These are phyloP conservation scores for Tapirus terrestris DNA, from an alignment of 2,113 vertebrate genomes.

Conservation along the genomic window DNA sequence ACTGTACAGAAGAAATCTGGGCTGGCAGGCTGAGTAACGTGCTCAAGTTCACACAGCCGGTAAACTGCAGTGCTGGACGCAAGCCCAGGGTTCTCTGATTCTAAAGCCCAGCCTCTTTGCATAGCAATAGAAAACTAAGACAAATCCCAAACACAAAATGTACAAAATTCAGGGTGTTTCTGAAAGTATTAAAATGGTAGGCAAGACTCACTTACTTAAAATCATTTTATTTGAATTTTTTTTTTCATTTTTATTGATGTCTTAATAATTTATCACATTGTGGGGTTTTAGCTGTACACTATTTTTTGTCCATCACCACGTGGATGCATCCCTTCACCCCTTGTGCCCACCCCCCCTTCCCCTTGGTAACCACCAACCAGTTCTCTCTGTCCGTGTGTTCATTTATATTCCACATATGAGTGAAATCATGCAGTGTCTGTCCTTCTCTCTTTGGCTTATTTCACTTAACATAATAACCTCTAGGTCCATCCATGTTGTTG, in stretches of 20 bases:
- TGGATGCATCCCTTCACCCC: no score
- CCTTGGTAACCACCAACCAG: no score
- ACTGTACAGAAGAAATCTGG: neutral
- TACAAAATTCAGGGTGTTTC: constrained; percentile 1
- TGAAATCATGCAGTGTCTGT: no score
- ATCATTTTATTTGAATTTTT: constrained; percentile 28
- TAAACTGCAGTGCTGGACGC: neutral
- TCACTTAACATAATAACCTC: no score
- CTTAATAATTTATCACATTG: no score
- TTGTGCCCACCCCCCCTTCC: no score
- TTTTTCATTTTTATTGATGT: neutral
- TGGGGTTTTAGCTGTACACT: no score
- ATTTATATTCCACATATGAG: no score
- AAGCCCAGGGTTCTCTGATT: neutral
- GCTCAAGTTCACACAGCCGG: neutral
- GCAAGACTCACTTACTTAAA: constrained; percentile 28
- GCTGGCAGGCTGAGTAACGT: neutral
- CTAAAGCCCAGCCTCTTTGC: neutral
- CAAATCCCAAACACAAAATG: constrained; percentile 44
- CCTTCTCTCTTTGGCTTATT: no score
- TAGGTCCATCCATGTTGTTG: no score
- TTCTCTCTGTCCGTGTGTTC: no score
- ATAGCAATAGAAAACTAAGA: constrained; percentile 39
- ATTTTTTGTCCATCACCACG: no score
- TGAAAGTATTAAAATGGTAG: constrained; percentile 34